Conservation (phyloP, 2,797 vertebrate species). For the Myiotriccus ornatus region DNA sequence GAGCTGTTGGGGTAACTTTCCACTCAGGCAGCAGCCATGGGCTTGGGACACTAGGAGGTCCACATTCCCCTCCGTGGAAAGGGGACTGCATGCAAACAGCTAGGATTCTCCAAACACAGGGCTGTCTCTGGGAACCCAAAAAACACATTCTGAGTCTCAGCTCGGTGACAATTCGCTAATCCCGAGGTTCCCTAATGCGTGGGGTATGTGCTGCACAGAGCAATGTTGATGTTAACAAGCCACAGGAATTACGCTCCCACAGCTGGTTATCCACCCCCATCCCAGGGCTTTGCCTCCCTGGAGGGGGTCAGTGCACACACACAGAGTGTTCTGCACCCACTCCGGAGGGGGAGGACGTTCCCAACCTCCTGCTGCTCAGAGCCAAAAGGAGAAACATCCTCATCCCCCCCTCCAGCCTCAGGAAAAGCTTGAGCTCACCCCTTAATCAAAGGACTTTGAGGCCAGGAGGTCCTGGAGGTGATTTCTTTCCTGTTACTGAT, state of each 20-base stretch:
- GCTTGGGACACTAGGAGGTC: rapidly evolving
- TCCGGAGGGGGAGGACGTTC: rapidly evolving
- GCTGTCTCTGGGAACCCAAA: rapidly evolving
- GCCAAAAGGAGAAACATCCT: rapidly evolving
- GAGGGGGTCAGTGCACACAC: rapidly evolving
- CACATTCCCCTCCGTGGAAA: rapidly evolving
- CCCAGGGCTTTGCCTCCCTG: background rate
- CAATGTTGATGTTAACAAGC: background rate
- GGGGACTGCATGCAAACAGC: rapidly evolving
- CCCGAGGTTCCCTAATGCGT: background rate
- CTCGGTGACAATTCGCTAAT: rapidly evolving
- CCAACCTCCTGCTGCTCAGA: rapidly evolving
- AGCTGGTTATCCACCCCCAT: background rate
- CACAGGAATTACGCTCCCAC: background rate
- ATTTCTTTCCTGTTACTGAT: rapidly evolving
- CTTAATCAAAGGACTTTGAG: background rate
- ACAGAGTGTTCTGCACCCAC: background rate
- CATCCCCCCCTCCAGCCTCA: rapidly evolving
- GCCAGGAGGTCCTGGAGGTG: rapidly evolving
- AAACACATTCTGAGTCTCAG: background rate
- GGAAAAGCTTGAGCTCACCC: background rate
- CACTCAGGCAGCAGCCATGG: rapidly evolving
- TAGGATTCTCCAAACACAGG: rapidly evolving
- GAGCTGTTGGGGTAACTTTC: background rate
- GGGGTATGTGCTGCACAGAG: background rate